These are phyloP conservation scores for Ornithorhynchus anatinus DNA, from an alignment of 2,113 vertebrate genomes.

Conservation along the genomic window DNA sequence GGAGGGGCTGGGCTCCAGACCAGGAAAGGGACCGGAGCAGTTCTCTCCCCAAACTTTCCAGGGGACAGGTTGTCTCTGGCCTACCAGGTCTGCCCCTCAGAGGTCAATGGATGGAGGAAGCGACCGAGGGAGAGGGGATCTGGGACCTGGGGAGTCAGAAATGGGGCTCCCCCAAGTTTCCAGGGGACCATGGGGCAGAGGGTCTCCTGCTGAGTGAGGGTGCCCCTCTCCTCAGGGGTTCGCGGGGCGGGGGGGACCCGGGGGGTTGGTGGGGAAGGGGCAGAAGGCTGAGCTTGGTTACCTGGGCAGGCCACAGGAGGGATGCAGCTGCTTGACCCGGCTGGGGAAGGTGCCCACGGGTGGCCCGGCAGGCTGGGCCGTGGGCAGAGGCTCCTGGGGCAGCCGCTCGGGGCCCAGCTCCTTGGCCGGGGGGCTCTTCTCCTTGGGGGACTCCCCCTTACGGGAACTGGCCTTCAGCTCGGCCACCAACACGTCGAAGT, in stretches of 20 bases:
- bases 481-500: slow-evolving; percentile 89
- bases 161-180: background rate
- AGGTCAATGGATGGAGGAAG: background rate
- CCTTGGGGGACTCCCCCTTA: slow-evolving; percentile 78
- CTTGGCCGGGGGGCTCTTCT: slow-evolving; percentile 74
- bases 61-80: background rate
- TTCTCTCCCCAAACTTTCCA: background rate
- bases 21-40: background rate
- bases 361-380: slow-evolving; percentile 64
- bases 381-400: slow-evolving; percentile 47
- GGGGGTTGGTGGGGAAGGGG: background rate
- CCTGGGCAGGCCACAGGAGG: slow-evolving; percentile 79
- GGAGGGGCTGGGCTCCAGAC: background rate
- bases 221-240: background rate
- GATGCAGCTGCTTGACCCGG: slow-evolving; percentile 72
- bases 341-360: slow-evolving; percentile 64
- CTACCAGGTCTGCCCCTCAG: too few species aligned
- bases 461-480: slow-evolving; percentile 82
- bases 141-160: background rate
- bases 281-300: slow-evolving; percentile 19
- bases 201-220: background rate
- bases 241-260: background rate
- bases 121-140: background rate
- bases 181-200: too few species aligned
- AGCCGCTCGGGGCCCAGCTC: slow-evolving; percentile 40